These are phyloP conservation scores for Oscheius onirici DNA, from an alignment of 2,888 invertebrate genomes.

Conservation along the genomic window DNA sequence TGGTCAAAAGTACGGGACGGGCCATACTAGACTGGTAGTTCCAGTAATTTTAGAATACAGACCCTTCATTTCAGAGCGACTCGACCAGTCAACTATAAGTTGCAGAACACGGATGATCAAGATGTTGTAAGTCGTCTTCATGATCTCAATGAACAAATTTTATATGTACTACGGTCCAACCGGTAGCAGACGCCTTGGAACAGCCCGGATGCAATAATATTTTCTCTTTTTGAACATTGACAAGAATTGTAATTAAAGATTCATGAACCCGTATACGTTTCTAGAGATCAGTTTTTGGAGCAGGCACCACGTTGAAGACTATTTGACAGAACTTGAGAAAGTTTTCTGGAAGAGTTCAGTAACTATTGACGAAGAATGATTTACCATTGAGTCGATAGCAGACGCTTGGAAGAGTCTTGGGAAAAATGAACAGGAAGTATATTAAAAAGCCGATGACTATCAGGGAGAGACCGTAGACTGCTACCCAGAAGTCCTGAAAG, in stretches of 20 bases:
- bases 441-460: constrained; percentile 54
- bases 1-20: too few species aligned
- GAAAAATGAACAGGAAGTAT: constrained; percentile 61
- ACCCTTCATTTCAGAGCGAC: constrained; percentile 5
- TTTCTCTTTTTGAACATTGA: neutral
- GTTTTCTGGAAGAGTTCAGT: constrained; percentile 16
- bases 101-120: constrained; percentile 33
- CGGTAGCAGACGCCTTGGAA: constrained; percentile 10
- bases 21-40: too few species aligned
- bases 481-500: constrained; percentile 60
- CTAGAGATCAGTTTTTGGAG: constrained; percentile 22
- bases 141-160: too few species aligned
- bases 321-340: constrained; percentile 18
- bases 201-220: neutral
- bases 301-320: constrained; percentile 16
- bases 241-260: neutral
- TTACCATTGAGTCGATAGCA: constrained; percentile 54
- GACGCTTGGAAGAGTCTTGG: constrained; percentile 43
- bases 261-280: neutral
- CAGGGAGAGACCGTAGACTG: constrained; percentile 54
- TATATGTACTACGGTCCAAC: constrained; percentile 31
- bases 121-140: constrained; percentile 25
- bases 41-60: too few species aligned
- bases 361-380: too few species aligned
- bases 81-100: constrained; percentile 8